Percentiles rank a stretch among this genome's conserved stretches.
These are phyloP conservation scores for Dicentrarchus labrax DNA, from an alignment of 2,113 vertebrate species.

Conservation along the genomic window DNA sequence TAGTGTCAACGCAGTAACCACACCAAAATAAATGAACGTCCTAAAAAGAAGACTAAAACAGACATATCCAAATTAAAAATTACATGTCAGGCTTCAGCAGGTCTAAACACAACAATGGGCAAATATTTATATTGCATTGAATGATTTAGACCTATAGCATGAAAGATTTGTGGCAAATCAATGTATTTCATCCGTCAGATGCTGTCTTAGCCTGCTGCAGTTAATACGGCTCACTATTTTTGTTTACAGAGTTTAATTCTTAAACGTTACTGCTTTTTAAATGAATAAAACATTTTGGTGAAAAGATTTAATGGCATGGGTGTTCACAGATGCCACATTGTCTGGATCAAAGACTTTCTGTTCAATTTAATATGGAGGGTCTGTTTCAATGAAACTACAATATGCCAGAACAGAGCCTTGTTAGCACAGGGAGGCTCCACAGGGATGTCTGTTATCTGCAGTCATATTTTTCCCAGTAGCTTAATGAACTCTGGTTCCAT, in stretches of 20 bases:
- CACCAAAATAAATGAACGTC: neutral
- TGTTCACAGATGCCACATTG: conserved; percentile 33
- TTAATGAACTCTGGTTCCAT: conserved; percentile 45
- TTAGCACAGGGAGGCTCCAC: conserved; percentile 34
- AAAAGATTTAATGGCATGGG: neutral
- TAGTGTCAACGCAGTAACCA: neutral
- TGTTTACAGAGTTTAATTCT: neutral
- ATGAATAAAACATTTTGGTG: neutral
- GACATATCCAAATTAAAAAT: neutral
- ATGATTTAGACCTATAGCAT: too few relatives aligned
- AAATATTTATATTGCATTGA: too few relatives aligned
- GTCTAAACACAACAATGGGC: too few relatives aligned
- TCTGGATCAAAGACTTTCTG: conserved; percentile 43
- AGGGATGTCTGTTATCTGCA: conserved; percentile 47
- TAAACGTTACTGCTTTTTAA: neutral
- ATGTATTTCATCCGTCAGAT: neutral
- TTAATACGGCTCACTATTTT: neutral
- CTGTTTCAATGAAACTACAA: conserved; percentile 33
- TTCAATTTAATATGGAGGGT: conserved; percentile 20
- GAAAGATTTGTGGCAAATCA: neutral
- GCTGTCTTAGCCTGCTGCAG: neutral
- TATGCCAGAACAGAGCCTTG: conserved; percentile 42
- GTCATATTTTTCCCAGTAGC: conserved; percentile 43
- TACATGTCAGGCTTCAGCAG: neutral
- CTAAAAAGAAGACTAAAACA: neutral